Evolutionary conservation across 2,113 vertebrate genomes (phyloP), one percentile per base, ranked within the genome.

Genomic region (Clarias magur): DNA sequence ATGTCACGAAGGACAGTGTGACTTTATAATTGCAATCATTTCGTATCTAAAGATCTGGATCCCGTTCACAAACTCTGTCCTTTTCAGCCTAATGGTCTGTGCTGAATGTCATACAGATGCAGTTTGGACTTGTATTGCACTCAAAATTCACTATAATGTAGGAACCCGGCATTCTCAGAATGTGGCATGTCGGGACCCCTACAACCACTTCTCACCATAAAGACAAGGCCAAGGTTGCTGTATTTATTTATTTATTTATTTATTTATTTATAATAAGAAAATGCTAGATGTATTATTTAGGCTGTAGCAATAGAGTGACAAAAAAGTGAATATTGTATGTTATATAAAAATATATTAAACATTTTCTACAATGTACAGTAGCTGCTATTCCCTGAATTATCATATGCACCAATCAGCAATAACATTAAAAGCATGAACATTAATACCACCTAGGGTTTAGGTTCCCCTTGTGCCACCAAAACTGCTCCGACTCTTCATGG

Each of bases 21-120:
- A 88, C 85, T 89, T 89, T 85, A 87, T 88, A 90, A 90, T 90
- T 85, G 89, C 88, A 85, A 89, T 90, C 86, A 90, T 89, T 89
- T 87, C 85, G 73, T 84, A 89, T 56, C 80, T 81, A 89, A 89
- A 89, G 88, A 90, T 90, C 81, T 86, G 84, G 83, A 89, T 90
- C 88, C 85, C 75, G 16, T 90, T 80, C 80, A 89, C 80, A 87
- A 79, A 75, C 59, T 83, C 89, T 87, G 63, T 82, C 70, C 86
- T 89, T 82, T 85, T 89, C 89, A 86, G 42, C 84, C 79, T 88
- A 89, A 90, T 89, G 88, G 86, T 86, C 84, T 86, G 30, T 86
- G 82, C 59, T 89, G 88, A 90, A 90, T 90, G 89, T 90, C 89
- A 90, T 86, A 86, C 80, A 83, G 83, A 85, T 75, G 85, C 62